Evolutionary conservation across 2,797 vertebrate genomes (phyloP).

Genomic region (Girardinus metallicus): DNA sequence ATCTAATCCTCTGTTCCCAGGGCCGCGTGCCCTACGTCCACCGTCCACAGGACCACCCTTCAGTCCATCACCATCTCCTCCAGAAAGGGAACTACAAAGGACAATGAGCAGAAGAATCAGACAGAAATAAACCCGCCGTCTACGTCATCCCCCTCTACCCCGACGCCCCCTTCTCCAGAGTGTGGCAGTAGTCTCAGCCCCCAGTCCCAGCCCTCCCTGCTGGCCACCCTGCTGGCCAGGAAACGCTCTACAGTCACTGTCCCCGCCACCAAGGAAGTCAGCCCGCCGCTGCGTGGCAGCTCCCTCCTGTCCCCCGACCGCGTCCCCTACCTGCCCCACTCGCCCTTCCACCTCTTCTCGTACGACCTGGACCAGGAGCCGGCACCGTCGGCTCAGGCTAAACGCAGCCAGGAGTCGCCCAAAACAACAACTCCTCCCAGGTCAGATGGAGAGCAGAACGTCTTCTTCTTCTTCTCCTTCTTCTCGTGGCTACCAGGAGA

Average conservation of each 20-base stretch:
- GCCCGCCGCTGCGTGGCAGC: slow-evolving; percentile 78
- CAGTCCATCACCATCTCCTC: slow-evolving; percentile 73
- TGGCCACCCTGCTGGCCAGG: slow-evolving; percentile 75
- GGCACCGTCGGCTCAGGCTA: slow-evolving; percentile 53
- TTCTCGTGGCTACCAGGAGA: slow-evolving; percentile 28
- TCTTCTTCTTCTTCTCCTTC: background rate
- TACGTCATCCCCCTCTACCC: background rate
- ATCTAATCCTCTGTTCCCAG: slow-evolving; percentile 58
- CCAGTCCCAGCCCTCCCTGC: slow-evolving; percentile 68
- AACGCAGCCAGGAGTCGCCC: slow-evolving; percentile 51
- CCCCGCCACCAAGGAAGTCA: slow-evolving; percentile 82
- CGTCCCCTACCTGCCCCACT: slow-evolving; percentile 91
- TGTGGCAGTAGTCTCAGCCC: slow-evolving; percentile 45
- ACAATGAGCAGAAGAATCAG: slow-evolving; percentile 47
- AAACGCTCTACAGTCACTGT: slow-evolving; percentile 73
- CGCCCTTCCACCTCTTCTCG: slow-evolving; percentile 95
- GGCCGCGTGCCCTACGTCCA: slow-evolving; percentile 41
- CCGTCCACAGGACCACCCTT: slow-evolving; percentile 57
- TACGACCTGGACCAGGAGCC: slow-evolving; percentile 88
- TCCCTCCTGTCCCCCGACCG: slow-evolving; percentile 78
- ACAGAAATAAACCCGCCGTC: slow-evolving; percentile 16
- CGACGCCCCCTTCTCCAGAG: slow-evolving; percentile 9
- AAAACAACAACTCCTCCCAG: slow-evolving; percentile 48
- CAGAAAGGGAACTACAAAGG: slow-evolving; percentile 52
- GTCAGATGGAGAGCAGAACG: slow-evolving; percentile 55